Conservation (phyloP, 2,888 invertebrate species). For the Nowickia ferox region DNA sequence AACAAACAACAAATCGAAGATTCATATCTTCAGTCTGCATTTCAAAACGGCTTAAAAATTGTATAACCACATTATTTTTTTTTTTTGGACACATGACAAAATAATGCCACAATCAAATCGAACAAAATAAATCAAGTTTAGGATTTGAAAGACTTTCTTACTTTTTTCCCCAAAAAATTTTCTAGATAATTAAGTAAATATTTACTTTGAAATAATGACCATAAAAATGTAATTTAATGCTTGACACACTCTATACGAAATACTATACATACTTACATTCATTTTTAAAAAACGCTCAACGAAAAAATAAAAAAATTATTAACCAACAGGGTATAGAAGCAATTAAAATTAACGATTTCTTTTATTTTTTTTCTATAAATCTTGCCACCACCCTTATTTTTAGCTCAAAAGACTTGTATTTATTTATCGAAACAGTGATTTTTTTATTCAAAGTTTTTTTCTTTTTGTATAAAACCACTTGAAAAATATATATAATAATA, state of each 20-base stretch:
- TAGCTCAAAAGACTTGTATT: constrained; percentile 35
- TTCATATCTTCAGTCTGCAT: too few relatives aligned
- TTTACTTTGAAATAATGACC: constrained; percentile 32
- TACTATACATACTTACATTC: background rate
- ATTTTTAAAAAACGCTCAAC: background rate
- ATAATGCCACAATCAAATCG: too few relatives aligned
- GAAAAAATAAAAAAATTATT: constrained; percentile 29
- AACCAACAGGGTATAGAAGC: constrained; percentile 59
- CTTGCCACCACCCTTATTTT: constrained; percentile 25
- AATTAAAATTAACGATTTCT: constrained; percentile 54
- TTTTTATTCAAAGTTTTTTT: constrained; percentile 48
- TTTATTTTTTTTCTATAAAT: constrained; percentile 14
- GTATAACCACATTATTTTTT: too few relatives aligned
- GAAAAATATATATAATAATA: constrained; percentile 59
- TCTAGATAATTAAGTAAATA: constrained; percentile 38
- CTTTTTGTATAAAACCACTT: constrained; percentile 51
- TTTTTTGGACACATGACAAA: too few relatives aligned
- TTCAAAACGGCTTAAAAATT: background rate
- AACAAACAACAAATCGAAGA: too few relatives aligned
- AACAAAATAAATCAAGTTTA: background rate
- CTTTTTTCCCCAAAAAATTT: constrained; percentile 9
- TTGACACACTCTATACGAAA: constrained; percentile 8
- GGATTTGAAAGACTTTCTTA: background rate
- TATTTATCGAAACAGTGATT: constrained; percentile 60
- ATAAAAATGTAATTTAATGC: constrained; percentile 63